Base-by-base conservation (phyloP, 2,797 vertebrate species). In the Characodon lateralis region DNA sequence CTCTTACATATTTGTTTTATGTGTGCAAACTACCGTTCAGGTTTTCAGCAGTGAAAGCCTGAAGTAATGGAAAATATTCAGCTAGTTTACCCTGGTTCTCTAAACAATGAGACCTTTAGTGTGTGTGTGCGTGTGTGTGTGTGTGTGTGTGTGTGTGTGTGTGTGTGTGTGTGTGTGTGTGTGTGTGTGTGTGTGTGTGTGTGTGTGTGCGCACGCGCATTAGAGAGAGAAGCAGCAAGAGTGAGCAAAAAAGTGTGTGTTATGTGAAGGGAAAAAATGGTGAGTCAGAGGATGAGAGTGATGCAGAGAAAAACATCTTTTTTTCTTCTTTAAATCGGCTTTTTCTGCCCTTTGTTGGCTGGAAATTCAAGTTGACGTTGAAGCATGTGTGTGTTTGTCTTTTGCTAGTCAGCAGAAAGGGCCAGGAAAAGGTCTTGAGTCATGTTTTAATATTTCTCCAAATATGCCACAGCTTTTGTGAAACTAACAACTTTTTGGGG, bases 51-150 rank as follows among this genome's bases (percentile, higher is more conserved):
- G 72, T 12, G 63, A 78, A 80, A 87, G 82, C 79, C 92, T 95
- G 95, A 95, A 95, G 95, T 96, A 93, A 96, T 96, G 96, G 95
- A 96, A 96, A 96, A 95, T 95, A 95, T 94, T 89, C 87, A 88
- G 86, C 85, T 83, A 93, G 94, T 95, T 95, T 96, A 95, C 91
- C 92, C 89, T 88, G 89, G 90, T 92, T 91, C 91, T 95, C 92
- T 93, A 95, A 96, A 95, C 95, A 96, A 92, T 90, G 89, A 89
- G 78, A 87, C 79, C 83, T 90, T 91, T 89, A 89, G 84, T 85
- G 85, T 80, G 82, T 76, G 83, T 83, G 84, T 82, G 87, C 86
- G 83, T 73, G 77, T 22, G 28, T 66, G 72, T 56, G 65, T 31
- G 75, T 6, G 24, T 18, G 46, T 7, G 24, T 50, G 84, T 81